Evolutionary conservation across 2,797 vertebrate genomes (phyloP), one percentile per base, ranked within the genome.

Genomic region (Neosilurus hyrtlii): DNA sequence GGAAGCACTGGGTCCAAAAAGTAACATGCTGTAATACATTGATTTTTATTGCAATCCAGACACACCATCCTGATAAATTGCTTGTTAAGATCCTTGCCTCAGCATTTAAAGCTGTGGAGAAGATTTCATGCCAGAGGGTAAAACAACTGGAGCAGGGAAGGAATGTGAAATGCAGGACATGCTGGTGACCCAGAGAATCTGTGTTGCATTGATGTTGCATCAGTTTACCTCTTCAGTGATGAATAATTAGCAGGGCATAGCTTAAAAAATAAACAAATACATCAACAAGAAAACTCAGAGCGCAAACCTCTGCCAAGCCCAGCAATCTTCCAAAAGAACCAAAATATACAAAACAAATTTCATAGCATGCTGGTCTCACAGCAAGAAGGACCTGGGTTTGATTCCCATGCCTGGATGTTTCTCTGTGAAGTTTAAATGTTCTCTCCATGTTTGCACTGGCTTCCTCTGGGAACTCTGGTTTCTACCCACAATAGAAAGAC

Each of bases 1-100:
- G 4, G 8, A 52, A 70, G 10, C 6, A 24, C 35, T 43, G 3
- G 20, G 66, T 4, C n/a, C 71, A 54, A 3, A 35, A 75, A 59
- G 18, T 2, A 73, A 57, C 18, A 57, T 75, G 72, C 26, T 11
- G 72, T 75, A 75, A 75, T 57, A 75, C 54, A 75, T 22, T 9
- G 73, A 75, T 75, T 75, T 74, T 59, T 22, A 35, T 37, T 75
- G 73, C 30, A 75, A 75, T 75, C 26, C 73, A 75, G 26, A 59
- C 26, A 59, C 54, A 75, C 35, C 73, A 75, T 35, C 11, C 54
- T 37, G 26, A 75, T 37, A 12, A 73, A 57, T 59, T 22, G 54
- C 30, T 59, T 22, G 10, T 54, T 59, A 35, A n/a, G 52, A 56
- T 73, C 71, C 49, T 56, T 56, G 16, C 51, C 70, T 74, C 71